These are phyloP conservation scores for Heteromyza rotundicornis DNA, from an alignment of 2,888 invertebrate species.

Conservation along the genomic window DNA sequence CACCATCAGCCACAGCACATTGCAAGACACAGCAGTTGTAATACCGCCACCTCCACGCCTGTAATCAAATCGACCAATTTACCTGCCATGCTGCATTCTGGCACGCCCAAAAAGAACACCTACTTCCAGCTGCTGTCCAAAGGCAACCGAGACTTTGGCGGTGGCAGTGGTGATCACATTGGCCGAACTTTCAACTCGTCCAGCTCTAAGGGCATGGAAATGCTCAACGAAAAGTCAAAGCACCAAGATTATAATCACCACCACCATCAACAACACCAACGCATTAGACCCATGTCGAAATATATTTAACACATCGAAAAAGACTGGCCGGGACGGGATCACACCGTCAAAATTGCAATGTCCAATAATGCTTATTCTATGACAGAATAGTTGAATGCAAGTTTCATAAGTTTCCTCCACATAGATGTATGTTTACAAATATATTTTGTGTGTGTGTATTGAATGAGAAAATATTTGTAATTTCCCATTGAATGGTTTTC, in stretches of 20 bases:
- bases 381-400: no score
- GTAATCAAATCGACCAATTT: neutral
- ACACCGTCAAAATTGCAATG: no score
- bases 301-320: slow-evolving; percentile 26
- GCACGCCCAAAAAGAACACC: slow-evolving; percentile 28
- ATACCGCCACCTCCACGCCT: neutral
- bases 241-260: slow-evolving; percentile 16
- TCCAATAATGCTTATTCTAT: no score
- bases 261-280: slow-evolving; percentile 20
- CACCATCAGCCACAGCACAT: neutral
- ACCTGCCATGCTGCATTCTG: neutral
- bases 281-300: slow-evolving; percentile 32
- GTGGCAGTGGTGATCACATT: slow-evolving; percentile 20
- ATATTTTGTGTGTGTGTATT: no score
- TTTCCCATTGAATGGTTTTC: no score
- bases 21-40: neutral
- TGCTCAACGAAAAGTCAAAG: neutral
- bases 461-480: no score
- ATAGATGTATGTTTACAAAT: no score
- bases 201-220: slow-evolving; percentile 4
- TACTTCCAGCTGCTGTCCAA: slow-evolving; percentile 33
- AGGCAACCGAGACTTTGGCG: slow-evolving; percentile 28
- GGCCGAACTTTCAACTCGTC: neutral
- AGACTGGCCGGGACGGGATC: no score
- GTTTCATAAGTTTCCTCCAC: no score